Evolutionary conservation across 1,140 invertebrate species (phyloP).

Genomic region (Cataglyphis hispanica): DNA sequence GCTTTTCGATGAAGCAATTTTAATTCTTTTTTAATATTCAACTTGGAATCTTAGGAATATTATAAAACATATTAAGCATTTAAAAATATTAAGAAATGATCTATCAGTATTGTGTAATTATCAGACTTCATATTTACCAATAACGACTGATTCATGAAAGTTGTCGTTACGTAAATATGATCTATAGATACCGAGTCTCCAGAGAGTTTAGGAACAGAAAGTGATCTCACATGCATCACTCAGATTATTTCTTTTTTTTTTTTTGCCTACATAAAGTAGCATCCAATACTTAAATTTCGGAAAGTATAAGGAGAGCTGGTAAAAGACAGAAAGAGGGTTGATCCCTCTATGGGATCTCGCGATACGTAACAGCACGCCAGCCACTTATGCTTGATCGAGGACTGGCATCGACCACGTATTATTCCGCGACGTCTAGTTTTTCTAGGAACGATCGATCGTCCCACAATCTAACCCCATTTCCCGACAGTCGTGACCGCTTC

Average conservation of each 20-base stretch:
- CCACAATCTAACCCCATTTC: constrained; percentile 56
- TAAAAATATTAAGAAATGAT: not conserved
- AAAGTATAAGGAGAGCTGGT: not conserved
- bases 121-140: not conserved
- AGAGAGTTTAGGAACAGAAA: not conserved
- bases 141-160: not conserved
- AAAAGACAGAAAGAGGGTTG: not conserved
- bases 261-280: not conserved
- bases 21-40: not conserved
- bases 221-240: not conserved
- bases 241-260: not conserved
- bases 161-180: constrained; percentile 24
- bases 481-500: not conserved
- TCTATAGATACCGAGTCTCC: not conserved
- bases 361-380: not conserved
- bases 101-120: not conserved
- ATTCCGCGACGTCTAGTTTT: constrained; percentile 28
- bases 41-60: not conserved
- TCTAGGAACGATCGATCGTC: constrained; percentile 48
- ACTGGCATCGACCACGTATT: constrained; percentile 17
- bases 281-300: constrained; percentile 23
- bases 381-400: not conserved
- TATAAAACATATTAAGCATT: not conserved
- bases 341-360: not conserved
- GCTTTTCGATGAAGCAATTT: not conserved